Percentiles rank a stretch among this genome's conserved stretches.
These are phyloP conservation scores for Pentalonia nigronervosa DNA, from an alignment of 1,140 invertebrate species.

Conservation along the genomic window DNA sequence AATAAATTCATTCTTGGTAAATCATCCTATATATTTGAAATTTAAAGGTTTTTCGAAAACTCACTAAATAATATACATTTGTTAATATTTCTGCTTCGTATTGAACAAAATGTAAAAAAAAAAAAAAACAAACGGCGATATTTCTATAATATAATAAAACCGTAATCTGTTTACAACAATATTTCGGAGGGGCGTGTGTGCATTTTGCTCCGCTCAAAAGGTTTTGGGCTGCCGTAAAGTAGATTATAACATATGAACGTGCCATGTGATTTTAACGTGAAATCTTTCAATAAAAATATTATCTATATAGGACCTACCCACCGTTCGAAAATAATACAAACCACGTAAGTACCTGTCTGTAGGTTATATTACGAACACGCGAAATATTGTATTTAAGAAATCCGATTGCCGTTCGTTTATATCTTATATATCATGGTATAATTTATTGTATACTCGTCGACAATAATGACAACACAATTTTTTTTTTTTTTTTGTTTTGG, in stretches of 20 bases:
- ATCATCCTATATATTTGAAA: not conserved
- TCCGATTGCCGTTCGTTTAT: not conserved
- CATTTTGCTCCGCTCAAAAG: not conserved
- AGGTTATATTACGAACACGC: not conserved
- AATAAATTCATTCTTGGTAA: not conserved
- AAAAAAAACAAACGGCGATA: not conserved
- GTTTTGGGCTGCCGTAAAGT: not conserved
- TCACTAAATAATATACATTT: not conserved
- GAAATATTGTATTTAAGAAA: slow-evolving; percentile 7
- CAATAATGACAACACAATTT: not conserved
- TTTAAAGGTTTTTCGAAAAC: not conserved
- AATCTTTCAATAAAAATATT: slow-evolving; percentile 13
- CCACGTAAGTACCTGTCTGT: not conserved
- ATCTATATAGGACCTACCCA: not conserved
- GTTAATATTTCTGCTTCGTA: not conserved
- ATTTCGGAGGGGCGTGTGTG: not conserved
- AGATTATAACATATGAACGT: not conserved
- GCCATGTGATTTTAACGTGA: not conserved
- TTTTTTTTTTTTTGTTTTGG: not conserved
- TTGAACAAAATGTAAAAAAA: not conserved
- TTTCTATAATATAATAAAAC: not conserved
- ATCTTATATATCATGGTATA: not conserved
- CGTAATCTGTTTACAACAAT: slow-evolving; percentile 9
- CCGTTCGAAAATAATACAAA: not conserved
- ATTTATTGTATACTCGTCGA: not conserved